Percentiles rank a stretch among this genome's conserved stretches.
Evolutionary conservation across 2,113 vertebrate species (phyloP).

Genomic region (Charadrius vociferus): DNA sequence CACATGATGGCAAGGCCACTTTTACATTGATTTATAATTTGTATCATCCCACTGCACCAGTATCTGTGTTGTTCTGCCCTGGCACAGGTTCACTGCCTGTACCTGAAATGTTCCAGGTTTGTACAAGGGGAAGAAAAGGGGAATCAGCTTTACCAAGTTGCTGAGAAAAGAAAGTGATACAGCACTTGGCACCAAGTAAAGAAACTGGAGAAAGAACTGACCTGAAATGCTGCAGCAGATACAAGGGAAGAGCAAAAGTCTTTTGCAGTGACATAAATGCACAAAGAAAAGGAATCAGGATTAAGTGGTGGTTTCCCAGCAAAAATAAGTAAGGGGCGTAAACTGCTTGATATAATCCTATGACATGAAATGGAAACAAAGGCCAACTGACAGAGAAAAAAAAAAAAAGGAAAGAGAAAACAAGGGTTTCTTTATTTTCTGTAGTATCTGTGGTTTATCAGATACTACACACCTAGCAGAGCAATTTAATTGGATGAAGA

Average conservation of each 20-base stretch:
- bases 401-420: slow-evolving; percentile 22
- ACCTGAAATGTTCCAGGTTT: background rate
- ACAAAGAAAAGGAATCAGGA: background rate
- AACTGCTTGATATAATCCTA: slow-evolving; percentile 39
- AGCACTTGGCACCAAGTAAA: background rate
- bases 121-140: background rate
- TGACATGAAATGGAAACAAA: slow-evolving; percentile 39
- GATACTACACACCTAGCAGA: slow-evolving; percentile 46
- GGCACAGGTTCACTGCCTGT: background rate
- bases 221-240: background rate
- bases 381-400: slow-evolving; percentile 6
- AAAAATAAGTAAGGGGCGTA: background rate
- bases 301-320: slow-evolving; percentile 4
- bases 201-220: background rate
- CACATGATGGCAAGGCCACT: background rate
- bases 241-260: background rate
- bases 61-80: background rate
- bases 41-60: background rate
- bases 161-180: background rate
- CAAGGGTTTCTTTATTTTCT: slow-evolving; percentile 38
- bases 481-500: slow-evolving; percentile 52
- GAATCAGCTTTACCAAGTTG: background rate
- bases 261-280: background rate
- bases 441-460: slow-evolving; percentile 20
- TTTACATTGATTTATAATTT: background rate